Evolutionary conservation across 2,113 vertebrate genomes (phyloP).

Genomic region (Grammomys surdaster): DNA sequence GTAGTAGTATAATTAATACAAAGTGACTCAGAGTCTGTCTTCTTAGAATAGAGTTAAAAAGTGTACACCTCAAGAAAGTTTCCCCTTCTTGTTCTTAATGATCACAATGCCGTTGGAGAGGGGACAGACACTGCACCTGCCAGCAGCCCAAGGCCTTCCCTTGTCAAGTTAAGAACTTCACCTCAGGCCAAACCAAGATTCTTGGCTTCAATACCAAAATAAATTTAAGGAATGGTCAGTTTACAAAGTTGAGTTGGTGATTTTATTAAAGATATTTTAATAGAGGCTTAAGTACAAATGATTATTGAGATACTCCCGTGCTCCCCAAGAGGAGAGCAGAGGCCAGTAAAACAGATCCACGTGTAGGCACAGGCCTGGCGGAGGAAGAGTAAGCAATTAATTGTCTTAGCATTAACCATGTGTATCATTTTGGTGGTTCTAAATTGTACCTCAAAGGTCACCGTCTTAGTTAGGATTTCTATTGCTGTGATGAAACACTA

Average conservation of each 20-base stretch:
- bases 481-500: neutral
- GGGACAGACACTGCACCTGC: neutral
- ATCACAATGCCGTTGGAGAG: neutral
- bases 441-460: neutral
- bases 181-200: neutral
- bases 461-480: neutral
- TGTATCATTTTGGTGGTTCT: neutral
- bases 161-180: neutral
- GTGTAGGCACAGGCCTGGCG: neutral
- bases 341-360: neutral
- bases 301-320: neutral
- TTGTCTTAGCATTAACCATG: neutral
- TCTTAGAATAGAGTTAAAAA: constrained; percentile 33
- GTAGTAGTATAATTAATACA: neutral
- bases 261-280: neutral
- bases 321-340: neutral
- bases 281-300: neutral
- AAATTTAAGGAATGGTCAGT: neutral
- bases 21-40: neutral
- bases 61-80: neutral
- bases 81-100: neutral
- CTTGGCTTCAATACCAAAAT: neutral
- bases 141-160: too few relatives aligned
- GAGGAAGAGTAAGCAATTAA: neutral
- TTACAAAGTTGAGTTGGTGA: neutral